Evolutionary conservation across 1,140 invertebrate genomes (phyloP).

Genomic region (Eumaeus atala): DNA sequence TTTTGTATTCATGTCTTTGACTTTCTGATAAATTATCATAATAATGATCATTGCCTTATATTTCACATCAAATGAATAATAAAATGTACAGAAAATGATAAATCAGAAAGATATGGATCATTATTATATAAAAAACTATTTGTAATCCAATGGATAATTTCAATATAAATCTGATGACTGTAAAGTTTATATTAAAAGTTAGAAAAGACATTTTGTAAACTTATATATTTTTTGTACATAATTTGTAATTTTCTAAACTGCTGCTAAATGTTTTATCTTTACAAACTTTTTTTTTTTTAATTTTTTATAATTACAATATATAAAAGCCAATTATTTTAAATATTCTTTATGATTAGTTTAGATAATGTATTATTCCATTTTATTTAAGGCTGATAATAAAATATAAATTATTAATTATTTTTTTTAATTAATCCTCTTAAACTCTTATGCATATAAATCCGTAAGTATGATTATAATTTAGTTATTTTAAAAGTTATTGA

Average conservation of each 20-base stretch:
- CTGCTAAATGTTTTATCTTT: constrained; percentile 30
- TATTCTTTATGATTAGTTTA: constrained; percentile 52
- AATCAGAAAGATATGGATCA: neutral
- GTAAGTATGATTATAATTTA: constrained; percentile 10
- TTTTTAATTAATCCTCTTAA: constrained; percentile 18
- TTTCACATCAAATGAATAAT: neutral
- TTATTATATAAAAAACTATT: neutral
- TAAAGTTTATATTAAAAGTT: constrained; percentile 13
- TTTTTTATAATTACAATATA: constrained; percentile 12
- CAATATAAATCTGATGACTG: constrained; percentile 2
- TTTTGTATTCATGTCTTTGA: constrained; percentile 11
- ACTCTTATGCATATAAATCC: neutral
- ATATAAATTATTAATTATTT: constrained; percentile 17
- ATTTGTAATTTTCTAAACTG: constrained; percentile 37
- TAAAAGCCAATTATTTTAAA: constrained; percentile 56
- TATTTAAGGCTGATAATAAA: constrained; percentile 45
- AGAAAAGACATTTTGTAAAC: constrained; percentile 41
- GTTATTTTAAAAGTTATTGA: neutral
- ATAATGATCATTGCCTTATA: constrained; percentile 3
- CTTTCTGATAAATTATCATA: neutral
- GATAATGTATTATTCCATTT: constrained; percentile 67
- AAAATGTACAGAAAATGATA: neutral
- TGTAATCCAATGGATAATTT: neutral
- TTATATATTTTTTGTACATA: constrained; percentile 55
- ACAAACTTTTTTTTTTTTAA: constrained; percentile 11